These are phyloP conservation scores for Mimumesa dahlbomi DNA, from an alignment of 2,888 invertebrate genomes.

Conservation along the genomic window DNA sequence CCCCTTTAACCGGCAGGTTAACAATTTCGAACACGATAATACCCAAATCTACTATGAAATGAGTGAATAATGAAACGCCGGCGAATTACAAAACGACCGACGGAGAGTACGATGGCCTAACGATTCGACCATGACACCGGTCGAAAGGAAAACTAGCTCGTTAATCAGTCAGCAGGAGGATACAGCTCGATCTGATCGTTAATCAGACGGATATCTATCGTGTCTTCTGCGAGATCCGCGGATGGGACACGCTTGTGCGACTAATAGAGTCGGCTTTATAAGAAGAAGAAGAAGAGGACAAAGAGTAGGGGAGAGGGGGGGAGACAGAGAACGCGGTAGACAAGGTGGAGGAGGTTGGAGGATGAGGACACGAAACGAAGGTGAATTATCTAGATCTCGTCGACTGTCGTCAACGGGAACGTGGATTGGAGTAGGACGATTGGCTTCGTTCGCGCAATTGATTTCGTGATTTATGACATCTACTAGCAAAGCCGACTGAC, in stretches of 20 bases:
- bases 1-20: too few species aligned
- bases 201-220: slow-evolving; percentile 55
- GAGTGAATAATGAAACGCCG: slow-evolving; percentile 30
- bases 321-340: not conserved
- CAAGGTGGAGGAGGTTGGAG: slow-evolving; percentile 1
- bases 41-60: too few species aligned
- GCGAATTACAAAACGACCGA: slow-evolving; percentile 23
- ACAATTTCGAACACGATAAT: too few species aligned
- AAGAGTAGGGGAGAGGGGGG: not conserved
- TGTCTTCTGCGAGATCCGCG: slow-evolving; percentile 25
- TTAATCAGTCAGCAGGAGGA: slow-evolving; percentile 45
- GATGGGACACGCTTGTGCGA: slow-evolving; percentile 39
- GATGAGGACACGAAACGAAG: slow-evolving; percentile 31
- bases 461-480: slow-evolving; percentile 46
- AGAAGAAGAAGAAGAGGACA: slow-evolving; percentile 19
- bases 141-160: slow-evolving; percentile 41
- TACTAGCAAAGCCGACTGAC: slow-evolving; percentile 7
- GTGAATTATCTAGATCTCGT: slow-evolving; percentile 52
- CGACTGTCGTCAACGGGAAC: slow-evolving; percentile 24
- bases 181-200: slow-evolving; percentile 49
- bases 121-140: slow-evolving; percentile 16
- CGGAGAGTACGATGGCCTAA: slow-evolving; percentile 9
- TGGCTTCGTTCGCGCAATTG: slow-evolving; percentile 32
- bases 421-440: slow-evolving; percentile 16
- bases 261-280: slow-evolving; percentile 41